Evolutionary conservation across 2,113 vertebrate species (phyloP).

Genomic region (Pomatostomus ruficeps): DNA sequence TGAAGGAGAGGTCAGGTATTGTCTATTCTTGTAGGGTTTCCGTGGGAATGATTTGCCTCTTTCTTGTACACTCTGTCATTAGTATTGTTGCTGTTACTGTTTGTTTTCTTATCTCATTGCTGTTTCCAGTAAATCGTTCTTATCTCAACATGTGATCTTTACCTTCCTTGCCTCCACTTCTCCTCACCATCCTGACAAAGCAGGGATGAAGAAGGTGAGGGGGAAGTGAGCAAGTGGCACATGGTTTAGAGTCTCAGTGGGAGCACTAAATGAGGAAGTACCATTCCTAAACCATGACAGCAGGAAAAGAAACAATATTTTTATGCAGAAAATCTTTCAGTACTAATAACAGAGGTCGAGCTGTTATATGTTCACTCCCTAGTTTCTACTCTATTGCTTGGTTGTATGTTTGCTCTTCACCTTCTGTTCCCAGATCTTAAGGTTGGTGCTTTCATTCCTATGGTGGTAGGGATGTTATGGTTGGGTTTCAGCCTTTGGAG

Average conservation of each 20-base stretch:
- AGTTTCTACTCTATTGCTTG: background rate
- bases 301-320: background rate
- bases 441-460: background rate
- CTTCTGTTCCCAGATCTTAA: background rate
- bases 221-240: background rate
- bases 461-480: background rate
- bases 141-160: background rate
- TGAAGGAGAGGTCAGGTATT: background rate
- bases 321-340: background rate
- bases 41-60: background rate
- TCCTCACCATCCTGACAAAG: fast-evolving
- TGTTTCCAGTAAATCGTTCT: background rate
- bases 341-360: background rate
- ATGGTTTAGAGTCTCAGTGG: background rate
- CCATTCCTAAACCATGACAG: background rate
- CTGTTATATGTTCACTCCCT: background rate
- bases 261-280: background rate
- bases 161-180: background rate
- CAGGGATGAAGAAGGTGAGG: background rate
- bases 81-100: background rate
- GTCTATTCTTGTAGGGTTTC: background rate
- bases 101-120: background rate
- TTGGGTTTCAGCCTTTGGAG: background rate
- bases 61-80: background rate
- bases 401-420: background rate